phyloP scores from a whole-genome alignment of 2,797 vertebrate species.

The Crocidura indochinensis region DNA sequence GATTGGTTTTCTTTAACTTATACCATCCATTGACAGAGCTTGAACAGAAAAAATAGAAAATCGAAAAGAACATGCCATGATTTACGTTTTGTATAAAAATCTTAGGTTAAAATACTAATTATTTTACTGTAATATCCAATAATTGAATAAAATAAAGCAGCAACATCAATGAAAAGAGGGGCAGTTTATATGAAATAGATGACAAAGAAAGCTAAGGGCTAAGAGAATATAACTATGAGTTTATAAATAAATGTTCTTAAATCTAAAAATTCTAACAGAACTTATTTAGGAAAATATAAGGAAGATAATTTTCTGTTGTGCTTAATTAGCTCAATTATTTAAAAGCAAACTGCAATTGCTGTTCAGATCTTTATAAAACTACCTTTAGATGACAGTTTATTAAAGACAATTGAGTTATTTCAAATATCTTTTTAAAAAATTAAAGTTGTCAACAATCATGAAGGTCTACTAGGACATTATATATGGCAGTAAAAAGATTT shows the following conservation, averaged over 20 bases:
- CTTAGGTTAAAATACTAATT: constrained; percentile 56
- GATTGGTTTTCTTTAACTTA: neutral
- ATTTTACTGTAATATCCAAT: constrained; percentile 3
- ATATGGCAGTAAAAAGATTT: neutral
- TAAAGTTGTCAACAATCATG: neutral
- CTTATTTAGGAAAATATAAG: constrained; percentile 5
- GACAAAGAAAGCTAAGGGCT: neutral
- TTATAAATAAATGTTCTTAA: constrained; percentile 47
- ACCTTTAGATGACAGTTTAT: constrained; percentile 20
- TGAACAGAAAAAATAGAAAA: neutral
- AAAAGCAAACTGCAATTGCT: constrained; percentile 52
- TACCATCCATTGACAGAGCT: neutral
- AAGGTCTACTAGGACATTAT: neutral
- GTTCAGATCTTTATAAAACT: neutral
- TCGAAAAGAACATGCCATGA: neutral
- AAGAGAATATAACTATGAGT: neutral
- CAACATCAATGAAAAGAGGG: neutral
- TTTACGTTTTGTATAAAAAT: neutral
- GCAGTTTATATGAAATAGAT: neutral
- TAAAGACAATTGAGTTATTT: constrained; percentile 41
- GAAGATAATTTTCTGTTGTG: neutral
- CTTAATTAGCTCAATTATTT: constrained; percentile 43
- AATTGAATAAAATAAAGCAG: constrained; percentile 30
- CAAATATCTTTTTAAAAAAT: neutral
- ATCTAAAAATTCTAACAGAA: constrained; percentile 57